phyloP scores from a whole-genome alignment of 2,888 invertebrate species.

The Polyommatus icarus region DNA sequence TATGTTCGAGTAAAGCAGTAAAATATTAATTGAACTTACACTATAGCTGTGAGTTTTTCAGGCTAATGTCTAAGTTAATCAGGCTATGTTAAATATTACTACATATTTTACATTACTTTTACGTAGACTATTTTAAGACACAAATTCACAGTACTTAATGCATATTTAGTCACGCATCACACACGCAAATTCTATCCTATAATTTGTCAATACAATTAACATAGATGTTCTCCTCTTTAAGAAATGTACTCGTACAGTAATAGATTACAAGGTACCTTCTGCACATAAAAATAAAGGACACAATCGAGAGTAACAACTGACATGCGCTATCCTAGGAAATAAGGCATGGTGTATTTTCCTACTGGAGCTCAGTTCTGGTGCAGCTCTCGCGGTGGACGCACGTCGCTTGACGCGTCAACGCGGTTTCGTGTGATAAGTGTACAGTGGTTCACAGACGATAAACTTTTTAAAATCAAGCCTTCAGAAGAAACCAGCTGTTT shows the following conservation, averaged over 20 bases:
- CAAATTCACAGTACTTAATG: too few species aligned
- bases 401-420: not conserved
- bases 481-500: not conserved
- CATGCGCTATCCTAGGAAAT: constrained; percentile 51
- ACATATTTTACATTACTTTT: too few species aligned
- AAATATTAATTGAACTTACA: not conserved
- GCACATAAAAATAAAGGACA: not conserved
- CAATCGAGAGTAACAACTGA: constrained; percentile 36
- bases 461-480: not conserved
- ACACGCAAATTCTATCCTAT: not conserved
- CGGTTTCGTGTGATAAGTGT: not conserved
- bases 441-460: not conserved
- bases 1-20: not conserved
- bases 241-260: not conserved
- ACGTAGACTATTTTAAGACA: too few species aligned
- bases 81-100: too few species aligned
- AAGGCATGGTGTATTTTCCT: constrained; percentile 48
- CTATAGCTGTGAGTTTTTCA: not conserved
- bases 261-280: constrained; percentile 34
- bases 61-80: too few species aligned
- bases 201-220: not conserved
- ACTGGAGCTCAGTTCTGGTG: constrained; percentile 8
- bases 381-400: constrained; percentile 6
- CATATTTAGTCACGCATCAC: too few species aligned
- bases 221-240: not conserved